These are phyloP conservation scores for Craseonycteris thonglongyai DNA, from an alignment of 2,113 vertebrate genomes.

Conservation along the genomic window DNA sequence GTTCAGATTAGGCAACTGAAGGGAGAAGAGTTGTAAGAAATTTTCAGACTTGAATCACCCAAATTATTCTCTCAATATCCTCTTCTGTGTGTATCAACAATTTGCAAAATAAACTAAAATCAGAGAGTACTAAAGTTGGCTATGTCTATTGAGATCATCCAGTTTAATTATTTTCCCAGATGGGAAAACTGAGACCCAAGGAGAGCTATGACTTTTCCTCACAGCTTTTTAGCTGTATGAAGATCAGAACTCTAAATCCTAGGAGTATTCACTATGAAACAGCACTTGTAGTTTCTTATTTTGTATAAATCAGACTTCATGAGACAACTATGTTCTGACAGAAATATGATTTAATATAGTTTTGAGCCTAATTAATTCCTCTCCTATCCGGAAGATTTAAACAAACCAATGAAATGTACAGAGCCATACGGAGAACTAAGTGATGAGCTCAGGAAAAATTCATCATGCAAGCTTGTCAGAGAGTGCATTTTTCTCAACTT, in stretches of 20 bases:
- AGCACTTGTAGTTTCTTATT: neutral
- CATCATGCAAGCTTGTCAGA: constrained; percentile 21
- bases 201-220: neutral
- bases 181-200: neutral
- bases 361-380: neutral
- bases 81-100: neutral
- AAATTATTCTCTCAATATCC: neutral
- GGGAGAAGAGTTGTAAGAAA: neutral
- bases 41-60: neutral
- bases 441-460: neutral
- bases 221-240: neutral
- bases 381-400: constrained; percentile 2
- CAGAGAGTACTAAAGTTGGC: neutral
- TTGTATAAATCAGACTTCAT: neutral
- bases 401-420: neutral
- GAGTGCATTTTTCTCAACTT: constrained; percentile 21
- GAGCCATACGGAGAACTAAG: neutral
- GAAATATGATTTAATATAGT: neutral
- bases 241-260: neutral
- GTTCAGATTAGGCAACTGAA: neutral
- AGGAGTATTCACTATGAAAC: neutral
- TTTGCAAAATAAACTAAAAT: neutral
- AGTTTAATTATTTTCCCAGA: neutral
- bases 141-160: neutral
- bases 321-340: neutral